Conservation (phyloP, 2,797 vertebrate genomes). For the Platalea minor region DNA sequence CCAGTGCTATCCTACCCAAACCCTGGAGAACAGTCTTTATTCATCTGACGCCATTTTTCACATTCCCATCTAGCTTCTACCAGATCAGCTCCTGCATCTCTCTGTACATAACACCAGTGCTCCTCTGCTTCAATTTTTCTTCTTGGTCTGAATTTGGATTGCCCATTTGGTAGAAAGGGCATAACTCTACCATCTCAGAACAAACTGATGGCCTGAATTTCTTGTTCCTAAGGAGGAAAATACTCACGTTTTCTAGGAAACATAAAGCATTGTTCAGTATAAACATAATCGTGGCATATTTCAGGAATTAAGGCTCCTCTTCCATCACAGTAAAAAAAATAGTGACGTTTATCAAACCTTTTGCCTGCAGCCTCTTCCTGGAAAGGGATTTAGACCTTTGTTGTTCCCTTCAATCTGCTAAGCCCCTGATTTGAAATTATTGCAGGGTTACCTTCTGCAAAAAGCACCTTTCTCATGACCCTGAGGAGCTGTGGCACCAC, state of each 20-base stretch:
- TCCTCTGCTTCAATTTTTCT: not conserved
- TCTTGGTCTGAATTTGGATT: not conserved
- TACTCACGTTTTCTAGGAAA: constrained; percentile 26
- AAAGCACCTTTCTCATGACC: not conserved
- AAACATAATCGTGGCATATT: not conserved
- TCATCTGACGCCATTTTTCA: not conserved
- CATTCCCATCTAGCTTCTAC: not conserved
- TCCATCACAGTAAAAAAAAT: not conserved
- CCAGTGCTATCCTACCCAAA: not conserved
- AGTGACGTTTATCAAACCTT: not conserved
- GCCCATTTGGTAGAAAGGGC: not conserved
- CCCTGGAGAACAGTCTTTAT: not conserved
- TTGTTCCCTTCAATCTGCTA: not conserved
- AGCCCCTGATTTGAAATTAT: not conserved
- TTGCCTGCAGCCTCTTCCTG: not conserved
- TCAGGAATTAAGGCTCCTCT: not conserved
- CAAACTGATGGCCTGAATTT: not conserved
- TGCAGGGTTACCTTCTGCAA: not conserved
- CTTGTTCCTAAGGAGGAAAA: not conserved
- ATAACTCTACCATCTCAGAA: not conserved
- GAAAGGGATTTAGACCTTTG: not conserved
- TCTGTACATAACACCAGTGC: not conserved
- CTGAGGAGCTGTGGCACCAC: not conserved
- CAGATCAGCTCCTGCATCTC: not conserved
- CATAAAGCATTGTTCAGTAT: not conserved